Percentiles rank a stretch among this genome's conserved stretches.
Conservation (phyloP, 2,113 vertebrate species). For the Mionectes macconnelli region DNA sequence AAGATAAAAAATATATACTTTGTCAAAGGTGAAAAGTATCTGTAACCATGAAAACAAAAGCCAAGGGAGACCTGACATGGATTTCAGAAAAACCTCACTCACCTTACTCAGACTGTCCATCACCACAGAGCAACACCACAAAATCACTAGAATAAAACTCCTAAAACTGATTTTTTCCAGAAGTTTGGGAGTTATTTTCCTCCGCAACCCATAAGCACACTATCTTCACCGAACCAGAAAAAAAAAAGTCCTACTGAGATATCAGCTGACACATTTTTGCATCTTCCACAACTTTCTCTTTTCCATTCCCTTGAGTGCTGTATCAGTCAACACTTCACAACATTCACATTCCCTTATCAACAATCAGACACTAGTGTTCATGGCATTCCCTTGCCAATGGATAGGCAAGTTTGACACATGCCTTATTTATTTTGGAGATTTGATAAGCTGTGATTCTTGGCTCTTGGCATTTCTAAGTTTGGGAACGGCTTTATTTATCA, state of each 20-base stretch:
- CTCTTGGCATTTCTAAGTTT: background rate
- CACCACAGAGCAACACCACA: background rate
- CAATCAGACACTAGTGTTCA: background rate
- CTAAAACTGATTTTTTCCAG: background rate
- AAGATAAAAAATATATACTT: background rate
- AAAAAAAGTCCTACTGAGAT: background rate
- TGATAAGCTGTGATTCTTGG: constrained; percentile 49
- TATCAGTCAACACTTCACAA: constrained; percentile 55
- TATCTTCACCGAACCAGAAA: background rate
- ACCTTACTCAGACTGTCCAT: background rate
- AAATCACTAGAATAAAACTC: background rate
- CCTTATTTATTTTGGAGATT: constrained; percentile 35
- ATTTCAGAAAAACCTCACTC: background rate
- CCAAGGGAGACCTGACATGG: background rate
- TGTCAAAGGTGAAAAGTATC: background rate
- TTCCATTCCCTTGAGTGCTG: constrained; percentile 15
- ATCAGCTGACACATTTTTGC: constrained; percentile 54
- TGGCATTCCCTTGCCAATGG: constrained; percentile 9
- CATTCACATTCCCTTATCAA: constrained; percentile 26
- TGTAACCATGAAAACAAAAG: background rate
- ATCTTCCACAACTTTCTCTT: constrained; percentile 38
- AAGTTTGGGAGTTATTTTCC: background rate
- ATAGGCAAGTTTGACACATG: constrained; percentile 49
- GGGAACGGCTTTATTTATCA: background rate
- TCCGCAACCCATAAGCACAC: background rate